Evolutionary conservation across 2,113 vertebrate genomes (phyloP), one percentile per base, ranked within the genome.

Genomic region (Cheilinus undulatus): DNA sequence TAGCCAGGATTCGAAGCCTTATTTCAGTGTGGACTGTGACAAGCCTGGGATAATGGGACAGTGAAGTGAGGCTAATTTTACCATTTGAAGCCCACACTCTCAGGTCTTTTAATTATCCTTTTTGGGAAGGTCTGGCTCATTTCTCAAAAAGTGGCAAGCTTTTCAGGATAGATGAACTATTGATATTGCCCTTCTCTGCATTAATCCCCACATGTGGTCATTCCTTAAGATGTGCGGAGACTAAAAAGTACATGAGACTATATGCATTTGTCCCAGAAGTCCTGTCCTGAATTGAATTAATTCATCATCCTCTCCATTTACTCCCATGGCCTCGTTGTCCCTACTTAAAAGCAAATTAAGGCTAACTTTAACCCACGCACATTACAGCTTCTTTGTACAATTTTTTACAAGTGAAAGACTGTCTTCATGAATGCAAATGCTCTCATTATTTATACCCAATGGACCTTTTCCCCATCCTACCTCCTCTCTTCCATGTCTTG

Each of bases 281-380:
- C 85, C 76, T 89, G 87, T 90, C 89, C 89, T 88, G 76, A 91
- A 88, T 93, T 91, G 61, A 88, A 85, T 86, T 72, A 86, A 92
- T 92, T 90, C 28, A 90, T 93, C 88, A 91, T 85, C 30, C 75
- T 86, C 79, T 78, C 75, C 70, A 67, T 84, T 86, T 84, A 76
- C 58, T 90, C 82, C 67, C 53, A 42, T 86, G 86, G 84, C 85
- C 83, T 83, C 87, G 75, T 87, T 90, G 89, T 84, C 82, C 86
- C 72, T 84, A 46, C 73, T 82, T 88, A 86, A 84, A 84, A 75
- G 71, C 85, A 83, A 85, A 88, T 89, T 78, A 88, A 83, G 78
- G 76, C 83, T 85, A 87, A 84, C 82, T 88, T 82, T 88, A 82
- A 59, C 65, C 80, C 80, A 71, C 11, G 7, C 79, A 51, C 67